phyloP scores from a whole-genome alignment of 2,113 vertebrate species.

The Mobula hypostoma region DNA sequence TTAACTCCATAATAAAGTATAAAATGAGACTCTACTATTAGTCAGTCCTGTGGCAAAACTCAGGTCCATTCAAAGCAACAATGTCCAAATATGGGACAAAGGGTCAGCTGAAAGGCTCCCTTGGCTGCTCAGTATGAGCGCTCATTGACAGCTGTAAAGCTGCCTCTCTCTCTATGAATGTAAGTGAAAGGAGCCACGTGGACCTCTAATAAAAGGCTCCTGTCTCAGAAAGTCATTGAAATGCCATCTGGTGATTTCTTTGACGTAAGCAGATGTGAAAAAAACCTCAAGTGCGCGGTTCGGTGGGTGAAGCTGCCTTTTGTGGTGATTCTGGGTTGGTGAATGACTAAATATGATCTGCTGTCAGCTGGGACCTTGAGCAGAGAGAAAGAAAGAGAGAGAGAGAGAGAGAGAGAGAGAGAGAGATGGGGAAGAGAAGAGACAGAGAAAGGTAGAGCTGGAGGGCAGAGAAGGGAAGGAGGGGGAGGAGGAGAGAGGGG shows the following conservation, averaged over 20 bases:
- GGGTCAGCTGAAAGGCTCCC: constrained; percentile 40
- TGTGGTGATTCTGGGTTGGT: background rate
- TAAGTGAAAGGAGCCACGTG: constrained; percentile 53
- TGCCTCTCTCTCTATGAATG: constrained; percentile 52
- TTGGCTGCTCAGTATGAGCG: constrained; percentile 43
- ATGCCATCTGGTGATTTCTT: constrained; percentile 64
- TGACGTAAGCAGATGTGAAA: constrained; percentile 62
- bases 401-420: background rate
- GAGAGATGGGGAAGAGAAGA: background rate
- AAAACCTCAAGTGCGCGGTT: constrained; percentile 47
- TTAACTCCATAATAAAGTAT: background rate
- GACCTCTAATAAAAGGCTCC: constrained; percentile 60
- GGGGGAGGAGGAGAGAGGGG: background rate
- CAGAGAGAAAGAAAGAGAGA: no score
- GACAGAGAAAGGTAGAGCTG: background rate
- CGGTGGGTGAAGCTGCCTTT: constrained; percentile 38
- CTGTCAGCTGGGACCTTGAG: background rate
- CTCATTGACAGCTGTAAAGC: constrained; percentile 39
- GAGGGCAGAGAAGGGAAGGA: background rate
- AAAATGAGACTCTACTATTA: background rate
- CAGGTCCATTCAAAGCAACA: constrained; percentile 48
- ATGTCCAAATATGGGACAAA: constrained; percentile 34
- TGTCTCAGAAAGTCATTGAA: constrained; percentile 59
- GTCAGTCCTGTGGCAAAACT: constrained; percentile 32
- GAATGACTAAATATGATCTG: background rate